Percentiles rank a stretch among this genome's conserved stretches.
phyloP scores from a whole-genome alignment of 1,140 invertebrate species.

The Polypedilum pembai region DNA sequence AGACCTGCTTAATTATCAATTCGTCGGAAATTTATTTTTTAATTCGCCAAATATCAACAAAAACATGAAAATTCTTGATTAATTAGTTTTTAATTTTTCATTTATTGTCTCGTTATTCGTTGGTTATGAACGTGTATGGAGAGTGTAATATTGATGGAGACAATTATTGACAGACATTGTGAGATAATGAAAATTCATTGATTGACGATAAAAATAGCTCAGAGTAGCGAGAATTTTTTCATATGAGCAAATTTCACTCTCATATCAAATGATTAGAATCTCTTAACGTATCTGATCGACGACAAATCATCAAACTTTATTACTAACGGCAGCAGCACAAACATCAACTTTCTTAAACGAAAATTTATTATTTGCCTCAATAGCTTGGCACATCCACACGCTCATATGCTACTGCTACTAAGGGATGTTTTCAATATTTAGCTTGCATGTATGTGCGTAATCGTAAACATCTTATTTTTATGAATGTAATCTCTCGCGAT shows the following conservation, averaged over 20 bases:
- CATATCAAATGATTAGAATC: background rate
- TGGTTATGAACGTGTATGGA: background rate
- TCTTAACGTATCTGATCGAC: background rate
- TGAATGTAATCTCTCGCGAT: background rate
- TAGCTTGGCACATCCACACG: background rate
- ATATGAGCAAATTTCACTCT: background rate
- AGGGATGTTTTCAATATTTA: too few relatives aligned
- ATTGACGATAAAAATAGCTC: background rate
- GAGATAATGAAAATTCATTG: background rate
- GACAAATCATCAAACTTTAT: slow-evolving; percentile 13
- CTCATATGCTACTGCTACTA: background rate
- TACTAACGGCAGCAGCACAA: background rate
- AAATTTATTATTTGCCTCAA: background rate
- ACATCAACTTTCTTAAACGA: background rate
- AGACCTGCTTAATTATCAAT: slow-evolving; percentile 3
- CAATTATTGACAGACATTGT: slow-evolving; percentile 5
- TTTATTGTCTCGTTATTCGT: background rate
- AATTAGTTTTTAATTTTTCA: background rate
- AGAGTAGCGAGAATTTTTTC: background rate
- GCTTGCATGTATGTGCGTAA: background rate
- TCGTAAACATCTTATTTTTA: slow-evolving; percentile 5
- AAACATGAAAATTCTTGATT: background rate
- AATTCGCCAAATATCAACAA: background rate
- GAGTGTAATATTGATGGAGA: background rate
- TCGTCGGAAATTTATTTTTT: background rate